Percentiles rank a stretch among this genome's conserved stretches.
phyloP scores from a whole-genome alignment of 2,113 vertebrate genomes.

The Mohoua ochrocephala region DNA sequence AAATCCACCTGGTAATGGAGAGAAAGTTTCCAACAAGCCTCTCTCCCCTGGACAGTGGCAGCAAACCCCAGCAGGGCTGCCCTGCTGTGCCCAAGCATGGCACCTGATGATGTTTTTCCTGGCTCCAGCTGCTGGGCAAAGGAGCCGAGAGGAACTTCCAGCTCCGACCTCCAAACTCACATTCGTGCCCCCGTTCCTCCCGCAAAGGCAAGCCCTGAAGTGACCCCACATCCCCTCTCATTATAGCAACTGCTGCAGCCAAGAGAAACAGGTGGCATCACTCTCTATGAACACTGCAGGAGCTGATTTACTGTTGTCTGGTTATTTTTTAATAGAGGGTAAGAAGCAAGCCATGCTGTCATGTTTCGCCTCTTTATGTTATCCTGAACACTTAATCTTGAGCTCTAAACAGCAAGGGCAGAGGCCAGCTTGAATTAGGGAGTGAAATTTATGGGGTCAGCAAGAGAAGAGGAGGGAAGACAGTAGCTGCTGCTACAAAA shows the following conservation, averaged over 20 bases:
- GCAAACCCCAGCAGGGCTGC: neutral
- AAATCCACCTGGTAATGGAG: neutral
- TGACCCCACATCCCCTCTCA: neutral
- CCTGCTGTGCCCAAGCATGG: neutral
- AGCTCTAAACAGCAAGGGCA: neutral
- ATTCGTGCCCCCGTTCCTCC: neutral
- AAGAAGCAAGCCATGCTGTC: neutral
- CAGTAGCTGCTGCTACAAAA: neutral
- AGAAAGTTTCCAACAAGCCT: neutral
- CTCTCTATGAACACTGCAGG: neutral
- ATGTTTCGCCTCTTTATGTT: neutral
- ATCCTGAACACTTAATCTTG: slow-evolving; percentile 12
- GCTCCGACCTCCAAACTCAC: neutral
- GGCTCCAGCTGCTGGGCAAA: neutral
- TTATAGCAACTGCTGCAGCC: neutral
- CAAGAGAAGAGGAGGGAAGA: neutral
- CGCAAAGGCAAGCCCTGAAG: neutral
- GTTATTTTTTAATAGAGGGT: slow-evolving; percentile 51
- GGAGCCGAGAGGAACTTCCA: neutral
- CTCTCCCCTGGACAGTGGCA: neutral
- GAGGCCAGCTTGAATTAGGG: neutral
- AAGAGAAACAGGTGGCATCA: slow-evolving; percentile 24
- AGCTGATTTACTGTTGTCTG: slow-evolving; percentile 21
- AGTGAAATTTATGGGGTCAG: neutral
- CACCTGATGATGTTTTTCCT: neutral